Base-by-base conservation (phyloP, 2,888 invertebrate species). In the Hartigia nigra region DNA sequence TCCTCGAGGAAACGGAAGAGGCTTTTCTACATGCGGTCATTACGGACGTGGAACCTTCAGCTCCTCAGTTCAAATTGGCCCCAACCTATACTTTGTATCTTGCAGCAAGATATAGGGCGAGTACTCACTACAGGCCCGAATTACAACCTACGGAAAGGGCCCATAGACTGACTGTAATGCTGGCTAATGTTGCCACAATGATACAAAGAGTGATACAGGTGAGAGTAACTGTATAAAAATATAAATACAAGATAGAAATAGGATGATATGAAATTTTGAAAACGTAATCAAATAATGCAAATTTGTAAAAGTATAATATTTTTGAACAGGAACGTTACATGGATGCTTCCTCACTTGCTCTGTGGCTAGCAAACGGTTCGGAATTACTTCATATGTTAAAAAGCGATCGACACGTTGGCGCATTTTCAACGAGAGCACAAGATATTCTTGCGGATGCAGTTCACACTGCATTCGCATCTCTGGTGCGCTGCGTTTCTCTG, bases 301-400 rank as follows among this genome's bases (percentile, higher is more conserved):
- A 23, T 55, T 55, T 55, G 23, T 55, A 23, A 55, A 55, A 14
- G 9, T 55, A 55, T 14, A 72, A 72, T 72, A 5, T 72, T 72
- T 34, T 31, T 34, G 2, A 72, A 31, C 90, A 96, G 94, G 97
- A 97, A 88, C 94, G 97, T 79, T 96, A 97, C 90, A 95, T 96
- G 81, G 98, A 98, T 90, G 96, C 97, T 0, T 95, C 96, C 32
- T 96, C 96, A 11, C 94, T 98, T 86, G 97, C 98, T 1, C 97
- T 98, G 89, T 99, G 99, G 99, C 95, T 99, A 94, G 98, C 99
- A 23, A 99, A 99, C 90, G 96, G 98, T 14, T 98, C 98, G 70
- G 99, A 99, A 92, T 93, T 99, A 79, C 92, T 99, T 76, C 98
- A 99, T 92, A 98, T 99, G 92, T 93, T 99, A 69, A 99, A 99